These are phyloP conservation scores for Bufotes viridis DNA, from an alignment of 2,797 vertebrate genomes.

Conservation along the genomic window DNA sequence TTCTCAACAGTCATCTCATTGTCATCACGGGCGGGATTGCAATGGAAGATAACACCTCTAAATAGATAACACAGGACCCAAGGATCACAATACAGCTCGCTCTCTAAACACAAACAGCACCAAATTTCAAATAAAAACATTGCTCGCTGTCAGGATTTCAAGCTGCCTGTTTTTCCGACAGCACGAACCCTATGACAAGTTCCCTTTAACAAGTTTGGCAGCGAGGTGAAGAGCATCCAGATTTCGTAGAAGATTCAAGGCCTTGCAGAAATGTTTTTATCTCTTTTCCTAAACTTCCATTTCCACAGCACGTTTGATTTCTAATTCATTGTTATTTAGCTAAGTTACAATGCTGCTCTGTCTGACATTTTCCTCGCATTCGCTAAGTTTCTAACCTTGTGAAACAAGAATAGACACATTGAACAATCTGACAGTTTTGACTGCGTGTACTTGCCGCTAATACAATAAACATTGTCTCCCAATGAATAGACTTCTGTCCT, in stretches of 20 bases:
- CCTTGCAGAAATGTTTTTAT: background rate
- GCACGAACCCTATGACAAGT: too few species aligned
- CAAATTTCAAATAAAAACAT: too few species aligned
- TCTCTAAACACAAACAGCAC: too few species aligned
- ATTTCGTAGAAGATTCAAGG: background rate
- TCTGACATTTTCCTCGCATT: conserved; percentile 11
- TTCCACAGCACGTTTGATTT: background rate
- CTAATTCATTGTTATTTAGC: background rate
- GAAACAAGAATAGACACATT: conserved; percentile 25
- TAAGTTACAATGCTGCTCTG: background rate
- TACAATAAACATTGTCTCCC: conserved; percentile 28
- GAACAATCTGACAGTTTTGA: conserved; percentile 22
- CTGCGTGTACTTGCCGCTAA: background rate
- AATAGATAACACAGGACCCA: too few species aligned
- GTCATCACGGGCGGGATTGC: too few species aligned
- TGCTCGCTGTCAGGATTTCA: too few species aligned
- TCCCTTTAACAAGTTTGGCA: too few species aligned
- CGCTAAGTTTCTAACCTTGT: conserved; percentile 48
- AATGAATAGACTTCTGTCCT: conserved; percentile 28
- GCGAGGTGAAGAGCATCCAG: background rate
- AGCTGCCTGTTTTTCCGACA: too few species aligned
- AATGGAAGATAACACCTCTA: too few species aligned
- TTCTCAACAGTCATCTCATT: too few species aligned
- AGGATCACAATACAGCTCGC: too few species aligned
- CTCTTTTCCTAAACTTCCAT: background rate